Conservation (phyloP, 2,113 vertebrate genomes). For the Chaetorhynchus papuensis region DNA sequence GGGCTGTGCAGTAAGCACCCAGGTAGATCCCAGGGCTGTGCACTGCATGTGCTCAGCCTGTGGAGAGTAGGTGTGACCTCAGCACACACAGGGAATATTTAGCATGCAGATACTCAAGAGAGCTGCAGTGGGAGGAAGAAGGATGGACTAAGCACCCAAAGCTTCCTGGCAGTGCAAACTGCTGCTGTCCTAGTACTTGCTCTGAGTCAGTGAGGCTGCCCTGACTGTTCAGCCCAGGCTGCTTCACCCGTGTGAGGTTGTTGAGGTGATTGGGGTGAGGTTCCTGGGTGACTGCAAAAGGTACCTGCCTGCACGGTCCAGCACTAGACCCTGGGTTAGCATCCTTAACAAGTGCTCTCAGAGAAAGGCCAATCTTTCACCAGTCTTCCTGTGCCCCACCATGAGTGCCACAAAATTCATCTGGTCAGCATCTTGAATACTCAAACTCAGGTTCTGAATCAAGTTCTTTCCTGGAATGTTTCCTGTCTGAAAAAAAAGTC, state of each 20-base stretch:
- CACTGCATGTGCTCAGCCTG: neutral
- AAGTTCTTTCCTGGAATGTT: neutral
- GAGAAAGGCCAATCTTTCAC: neutral
- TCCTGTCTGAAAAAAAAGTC: neutral
- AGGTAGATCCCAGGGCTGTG: neutral
- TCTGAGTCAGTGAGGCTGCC: too few relatives aligned
- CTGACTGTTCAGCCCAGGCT: neutral
- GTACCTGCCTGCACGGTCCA: neutral
- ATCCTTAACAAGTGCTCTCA: fast-evolving
- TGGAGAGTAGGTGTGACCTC: neutral
- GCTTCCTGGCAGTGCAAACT: neutral
- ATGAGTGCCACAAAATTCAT: neutral
- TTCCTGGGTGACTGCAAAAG: neutral
- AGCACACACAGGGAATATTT: neutral
- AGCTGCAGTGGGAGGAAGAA: neutral
- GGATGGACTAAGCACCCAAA: neutral
- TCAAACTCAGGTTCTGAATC: neutral
- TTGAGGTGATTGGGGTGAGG: neutral
- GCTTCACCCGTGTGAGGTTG: fast-evolving
- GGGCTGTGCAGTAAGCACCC: neutral
- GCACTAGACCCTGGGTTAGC: too few relatives aligned
- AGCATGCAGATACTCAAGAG: neutral
- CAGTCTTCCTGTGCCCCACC: neutral
- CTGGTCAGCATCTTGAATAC: neutral
- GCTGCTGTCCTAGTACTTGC: neutral